Conservation (phyloP, 92 coral and sea anemone species). For the Palythoa grandiflora region DNA sequence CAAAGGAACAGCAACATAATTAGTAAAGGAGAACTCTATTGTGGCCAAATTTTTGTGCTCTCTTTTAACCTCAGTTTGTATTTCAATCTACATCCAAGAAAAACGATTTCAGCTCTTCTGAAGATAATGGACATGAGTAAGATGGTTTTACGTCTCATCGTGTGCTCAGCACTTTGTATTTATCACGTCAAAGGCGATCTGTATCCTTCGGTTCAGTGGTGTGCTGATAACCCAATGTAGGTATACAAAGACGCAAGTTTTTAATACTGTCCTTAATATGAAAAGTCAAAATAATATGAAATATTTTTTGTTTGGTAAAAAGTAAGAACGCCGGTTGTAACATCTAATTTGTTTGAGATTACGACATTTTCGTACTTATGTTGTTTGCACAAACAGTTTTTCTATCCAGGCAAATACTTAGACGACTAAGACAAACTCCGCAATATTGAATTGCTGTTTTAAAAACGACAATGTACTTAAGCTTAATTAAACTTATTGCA, state of each 20-base stretch:
- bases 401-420: too few species aligned
- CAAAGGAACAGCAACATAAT: background rate
- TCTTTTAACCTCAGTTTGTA: background rate
- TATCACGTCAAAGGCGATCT: background rate
- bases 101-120: background rate
- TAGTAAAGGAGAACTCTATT: background rate
- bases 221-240: background rate
- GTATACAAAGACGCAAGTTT: background rate
- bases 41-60: background rate
- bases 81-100: background rate
- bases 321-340: too few species aligned
- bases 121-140: background rate
- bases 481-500: too few species aligned
- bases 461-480: too few species aligned
- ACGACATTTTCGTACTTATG: too few species aligned
- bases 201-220: constrained; percentile 1
- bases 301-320: background rate
- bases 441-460: too few species aligned
- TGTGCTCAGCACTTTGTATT: background rate
- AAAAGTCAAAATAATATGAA: background rate
- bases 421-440: too few species aligned
- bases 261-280: background rate
- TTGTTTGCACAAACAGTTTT: too few species aligned
- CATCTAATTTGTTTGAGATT: too few species aligned
- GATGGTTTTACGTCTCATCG: background rate